Conservation (phyloP, 2,113 vertebrate genomes). For the Pelobates fuscus region DNA sequence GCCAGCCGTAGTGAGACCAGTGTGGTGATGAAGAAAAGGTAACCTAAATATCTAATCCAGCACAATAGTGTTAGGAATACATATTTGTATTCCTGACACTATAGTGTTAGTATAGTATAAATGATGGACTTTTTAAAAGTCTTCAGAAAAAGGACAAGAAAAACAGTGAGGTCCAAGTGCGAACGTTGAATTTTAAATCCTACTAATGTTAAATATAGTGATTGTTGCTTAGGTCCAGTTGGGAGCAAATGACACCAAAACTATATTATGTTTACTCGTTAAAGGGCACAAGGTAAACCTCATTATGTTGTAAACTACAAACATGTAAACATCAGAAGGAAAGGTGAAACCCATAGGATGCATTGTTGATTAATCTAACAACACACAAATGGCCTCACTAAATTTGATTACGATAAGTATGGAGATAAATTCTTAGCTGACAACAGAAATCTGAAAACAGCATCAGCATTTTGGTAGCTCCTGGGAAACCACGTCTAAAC, state of each 20-base stretch:
- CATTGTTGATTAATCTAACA: constrained; percentile 22
- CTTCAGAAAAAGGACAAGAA: too few relatives aligned
- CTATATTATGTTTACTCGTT: background rate
- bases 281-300: background rate
- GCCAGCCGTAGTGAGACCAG: too few relatives aligned
- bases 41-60: too few relatives aligned
- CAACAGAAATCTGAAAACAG: constrained; percentile 19
- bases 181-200: too few relatives aligned
- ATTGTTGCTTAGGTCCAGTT: background rate
- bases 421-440: constrained; percentile 37
- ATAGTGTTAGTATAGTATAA: too few relatives aligned
- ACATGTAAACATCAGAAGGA: constrained; percentile 18
- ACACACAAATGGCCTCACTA: constrained; percentile 24
- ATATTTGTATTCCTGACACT: too few relatives aligned
- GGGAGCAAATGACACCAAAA: background rate
- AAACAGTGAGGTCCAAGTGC: too few relatives aligned
- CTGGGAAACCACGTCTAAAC: constrained; percentile 20
- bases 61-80: too few relatives aligned
- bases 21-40: too few relatives aligned
- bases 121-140: too few relatives aligned
- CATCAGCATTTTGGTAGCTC: constrained; percentile 32
- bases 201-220: background rate
- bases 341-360: constrained; percentile 10
- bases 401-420: constrained; percentile 37
- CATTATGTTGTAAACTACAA: constrained; percentile 2